phyloP scores from a whole-genome alignment of 2,888 invertebrate genomes.

The Watsonalla cultraria region DNA sequence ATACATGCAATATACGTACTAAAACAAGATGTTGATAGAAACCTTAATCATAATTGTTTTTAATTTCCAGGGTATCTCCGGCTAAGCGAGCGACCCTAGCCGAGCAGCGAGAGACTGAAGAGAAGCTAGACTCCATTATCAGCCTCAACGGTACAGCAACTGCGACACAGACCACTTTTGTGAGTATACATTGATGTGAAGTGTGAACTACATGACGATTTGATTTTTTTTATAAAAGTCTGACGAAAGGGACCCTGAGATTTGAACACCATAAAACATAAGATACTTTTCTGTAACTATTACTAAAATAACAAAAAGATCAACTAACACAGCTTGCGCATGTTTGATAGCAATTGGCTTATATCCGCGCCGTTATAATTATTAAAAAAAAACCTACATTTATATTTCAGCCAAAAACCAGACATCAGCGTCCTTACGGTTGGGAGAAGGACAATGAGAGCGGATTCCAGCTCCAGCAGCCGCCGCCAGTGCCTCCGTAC shows the following conservation, averaged over 20 bases:
- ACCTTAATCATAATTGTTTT: not conserved
- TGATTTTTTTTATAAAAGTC: not conserved
- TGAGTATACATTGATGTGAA: constrained; percentile 58
- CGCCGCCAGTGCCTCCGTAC: constrained; percentile 80
- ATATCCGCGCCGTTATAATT: no score
- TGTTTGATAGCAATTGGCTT: no score
- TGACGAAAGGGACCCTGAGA: not conserved
- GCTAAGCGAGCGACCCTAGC: constrained; percentile 76
- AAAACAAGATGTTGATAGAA: no score
- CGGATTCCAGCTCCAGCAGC: constrained; percentile 67
- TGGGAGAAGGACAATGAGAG: constrained; percentile 80
- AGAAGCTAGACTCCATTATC: constrained; percentile 64
- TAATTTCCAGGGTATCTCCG: constrained; percentile 82
- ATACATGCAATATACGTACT: no score
- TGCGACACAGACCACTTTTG: constrained; percentile 89
- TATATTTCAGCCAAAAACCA: constrained; percentile 84
- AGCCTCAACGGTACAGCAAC: constrained; percentile 78
- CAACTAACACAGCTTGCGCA: no score
- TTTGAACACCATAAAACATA: no score
- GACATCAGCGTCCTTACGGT: constrained; percentile 86
- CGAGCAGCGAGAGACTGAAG: constrained; percentile 59
- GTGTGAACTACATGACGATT: no score
- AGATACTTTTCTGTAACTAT: no score
- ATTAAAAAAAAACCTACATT: not conserved
- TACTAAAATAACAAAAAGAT: no score